phyloP scores from a whole-genome alignment of 2,888 invertebrate species.

The Desoria tigrina region DNA sequence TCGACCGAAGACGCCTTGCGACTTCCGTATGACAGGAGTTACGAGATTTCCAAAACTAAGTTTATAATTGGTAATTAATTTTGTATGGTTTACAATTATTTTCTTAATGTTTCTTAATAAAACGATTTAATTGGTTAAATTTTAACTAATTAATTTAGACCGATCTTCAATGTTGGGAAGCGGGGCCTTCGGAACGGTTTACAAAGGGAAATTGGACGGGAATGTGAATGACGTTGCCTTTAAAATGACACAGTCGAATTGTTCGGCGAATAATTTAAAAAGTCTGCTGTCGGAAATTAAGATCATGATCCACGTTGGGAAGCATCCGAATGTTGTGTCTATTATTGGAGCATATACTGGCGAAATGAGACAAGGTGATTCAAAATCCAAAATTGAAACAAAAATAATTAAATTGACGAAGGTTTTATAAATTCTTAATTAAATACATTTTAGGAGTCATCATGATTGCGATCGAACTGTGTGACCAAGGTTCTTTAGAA shows the following conservation, averaged over 20 bases:
- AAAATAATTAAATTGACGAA: background rate
- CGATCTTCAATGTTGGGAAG: background rate
- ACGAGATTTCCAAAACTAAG: constrained; percentile 2
- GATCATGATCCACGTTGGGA: constrained; percentile 23
- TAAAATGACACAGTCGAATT: constrained; percentile 8
- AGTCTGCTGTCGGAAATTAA: constrained; percentile 23
- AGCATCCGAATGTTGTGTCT: constrained; percentile 18
- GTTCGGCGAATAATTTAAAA: constrained; percentile 8
- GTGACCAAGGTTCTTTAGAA: constrained; percentile 18
- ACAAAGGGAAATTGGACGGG: constrained; percentile 6
- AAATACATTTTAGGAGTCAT: background rate
- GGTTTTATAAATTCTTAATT: background rate
- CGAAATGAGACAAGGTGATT: constrained; percentile 16
- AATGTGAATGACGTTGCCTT: constrained; percentile 12
- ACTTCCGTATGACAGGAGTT: constrained; percentile 15
- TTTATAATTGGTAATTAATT: constrained; percentile 11
- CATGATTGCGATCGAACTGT: constrained; percentile 17
- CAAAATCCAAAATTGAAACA: background rate
- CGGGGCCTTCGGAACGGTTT: constrained; percentile 12
- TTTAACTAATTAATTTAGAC: constrained; percentile 2
- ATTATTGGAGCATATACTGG: constrained; percentile 23
- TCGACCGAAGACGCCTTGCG: constrained; percentile 6
- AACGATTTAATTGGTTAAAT: background rate
- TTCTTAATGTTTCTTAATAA: background rate
- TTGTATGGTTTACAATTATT: background rate